Percentiles rank a stretch among this genome's conserved stretches.
Evolutionary conservation across 2,797 vertebrate species (phyloP).

Genomic region (Setipinna tenuifilis): DNA sequence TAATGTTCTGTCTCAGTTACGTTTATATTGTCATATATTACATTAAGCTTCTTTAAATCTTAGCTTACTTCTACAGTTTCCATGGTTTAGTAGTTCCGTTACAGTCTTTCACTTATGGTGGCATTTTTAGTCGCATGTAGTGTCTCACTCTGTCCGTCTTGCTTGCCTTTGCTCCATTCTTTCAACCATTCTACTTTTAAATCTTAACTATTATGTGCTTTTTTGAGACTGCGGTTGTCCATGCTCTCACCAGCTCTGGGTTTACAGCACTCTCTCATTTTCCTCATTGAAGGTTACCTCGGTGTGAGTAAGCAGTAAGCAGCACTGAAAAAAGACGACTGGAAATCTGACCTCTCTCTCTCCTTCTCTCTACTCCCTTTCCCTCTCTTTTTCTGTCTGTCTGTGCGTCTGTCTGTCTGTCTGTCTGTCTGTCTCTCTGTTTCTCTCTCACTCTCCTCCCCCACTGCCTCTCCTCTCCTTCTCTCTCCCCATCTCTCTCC

Average conservation of each 20-base stretch:
- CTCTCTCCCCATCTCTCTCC: background rate
- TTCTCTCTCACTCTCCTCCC: background rate
- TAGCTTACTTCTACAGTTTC: too few relatives aligned
- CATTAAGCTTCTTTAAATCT: too few relatives aligned
- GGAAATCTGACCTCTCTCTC: conserved; percentile 2
- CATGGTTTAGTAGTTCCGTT: too few relatives aligned
- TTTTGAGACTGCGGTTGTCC: conserved; percentile 18
- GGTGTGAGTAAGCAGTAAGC: conserved; percentile 18
- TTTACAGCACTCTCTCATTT: conserved; percentile 20
- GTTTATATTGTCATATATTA: too few relatives aligned
- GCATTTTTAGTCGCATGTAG: too few relatives aligned
- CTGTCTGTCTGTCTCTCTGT: background rate
- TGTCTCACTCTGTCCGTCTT: background rate
- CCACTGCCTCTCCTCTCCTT: background rate
- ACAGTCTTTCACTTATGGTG: too few relatives aligned
- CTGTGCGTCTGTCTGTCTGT: background rate
- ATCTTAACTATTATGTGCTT: conserved; percentile 21
- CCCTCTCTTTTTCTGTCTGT: background rate
- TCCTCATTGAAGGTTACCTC: conserved; percentile 20
- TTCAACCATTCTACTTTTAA: conserved; percentile 17
- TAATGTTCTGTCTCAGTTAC: too few relatives aligned
- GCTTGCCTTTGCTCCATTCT: background rate
- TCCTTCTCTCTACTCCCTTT: background rate
- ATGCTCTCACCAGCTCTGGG: conserved; percentile 20
- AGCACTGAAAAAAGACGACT: background rate